A percentile compares a stretch with the other conserved stretches of the same genome.
Evolutionary conservation across 2,113 vertebrate genomes (phyloP).

Genomic region (Eclectus roratus): DNA sequence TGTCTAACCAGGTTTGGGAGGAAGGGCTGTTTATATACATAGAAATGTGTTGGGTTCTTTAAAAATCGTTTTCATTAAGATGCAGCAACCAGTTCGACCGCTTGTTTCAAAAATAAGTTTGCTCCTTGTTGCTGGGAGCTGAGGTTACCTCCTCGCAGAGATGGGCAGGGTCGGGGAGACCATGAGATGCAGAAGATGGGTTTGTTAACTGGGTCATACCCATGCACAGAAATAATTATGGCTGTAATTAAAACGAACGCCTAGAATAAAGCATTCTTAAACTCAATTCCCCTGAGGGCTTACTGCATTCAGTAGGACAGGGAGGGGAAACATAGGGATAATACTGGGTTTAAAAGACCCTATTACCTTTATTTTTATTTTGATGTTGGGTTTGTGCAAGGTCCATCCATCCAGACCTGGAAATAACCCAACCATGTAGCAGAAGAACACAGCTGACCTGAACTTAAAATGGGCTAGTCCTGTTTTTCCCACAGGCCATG

Average conservation of each 20-base stretch:
- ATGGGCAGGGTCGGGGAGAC: constrained; percentile 10
- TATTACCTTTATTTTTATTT: constrained; percentile 5
- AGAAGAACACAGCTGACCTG: neutral
- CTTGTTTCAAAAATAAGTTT: constrained; percentile 57
- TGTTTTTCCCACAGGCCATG: neutral
- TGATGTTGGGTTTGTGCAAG: neutral
- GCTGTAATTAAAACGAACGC: constrained; percentile 40
- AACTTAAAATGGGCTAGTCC: neutral
- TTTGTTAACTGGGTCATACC: constrained; percentile 61
- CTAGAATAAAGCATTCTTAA: constrained; percentile 51
- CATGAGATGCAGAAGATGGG: neutral
- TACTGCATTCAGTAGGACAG: neutral
- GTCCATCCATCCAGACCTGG: neutral
- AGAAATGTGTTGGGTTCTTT: neutral
- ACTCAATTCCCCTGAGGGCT: neutral
- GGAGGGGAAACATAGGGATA: neutral
- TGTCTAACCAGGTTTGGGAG: constrained; percentile 72
- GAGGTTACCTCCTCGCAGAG: constrained; percentile 18
- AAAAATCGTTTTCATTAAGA: constrained; percentile 58
- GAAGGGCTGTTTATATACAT: constrained; percentile 66
- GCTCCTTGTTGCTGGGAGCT: neutral
- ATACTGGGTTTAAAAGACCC: neutral
- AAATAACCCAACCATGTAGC: neutral
- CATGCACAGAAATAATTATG: constrained; percentile 11
- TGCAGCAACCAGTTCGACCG: constrained; percentile 61